These are phyloP conservation scores for Gymnocephalus cernua DNA, from an alignment of 2,113 vertebrate species.

Conservation along the genomic window DNA sequence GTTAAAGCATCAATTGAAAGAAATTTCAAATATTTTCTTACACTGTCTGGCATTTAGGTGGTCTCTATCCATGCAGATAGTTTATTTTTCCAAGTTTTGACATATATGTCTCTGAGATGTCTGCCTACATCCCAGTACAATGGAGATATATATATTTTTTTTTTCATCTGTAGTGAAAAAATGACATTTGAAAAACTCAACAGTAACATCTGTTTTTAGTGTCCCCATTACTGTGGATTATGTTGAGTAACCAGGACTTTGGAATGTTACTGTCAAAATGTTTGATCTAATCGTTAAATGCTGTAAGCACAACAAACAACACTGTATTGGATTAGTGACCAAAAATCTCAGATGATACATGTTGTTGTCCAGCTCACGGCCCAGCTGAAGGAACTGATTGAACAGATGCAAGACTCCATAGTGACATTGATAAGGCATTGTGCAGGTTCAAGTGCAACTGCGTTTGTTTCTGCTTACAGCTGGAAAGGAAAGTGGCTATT, in stretches of 20 bases:
- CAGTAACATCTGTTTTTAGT: neutral
- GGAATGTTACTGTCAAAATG: neutral
- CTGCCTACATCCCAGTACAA: too few relatives aligned
- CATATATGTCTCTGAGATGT: neutral
- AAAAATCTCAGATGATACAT: neutral
- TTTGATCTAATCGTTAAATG: neutral
- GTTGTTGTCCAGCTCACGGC: neutral
- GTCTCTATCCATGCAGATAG: neutral
- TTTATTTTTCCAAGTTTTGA: neutral
- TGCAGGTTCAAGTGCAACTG: constrained; percentile 80
- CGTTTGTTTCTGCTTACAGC: constrained; percentile 67
- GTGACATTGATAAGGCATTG: constrained; percentile 52
- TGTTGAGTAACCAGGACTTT: neutral
- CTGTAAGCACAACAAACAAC: neutral
- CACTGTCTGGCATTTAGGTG: neutral
- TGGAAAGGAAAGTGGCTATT: constrained; percentile 56
- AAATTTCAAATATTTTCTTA: neutral
- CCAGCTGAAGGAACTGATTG: neutral
- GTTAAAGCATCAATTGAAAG: neutral
- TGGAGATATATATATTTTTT: neutral
- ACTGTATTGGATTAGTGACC: neutral
- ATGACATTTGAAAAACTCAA: neutral
- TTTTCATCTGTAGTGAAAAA: neutral
- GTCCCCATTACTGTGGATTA: neutral
- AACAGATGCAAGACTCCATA: constrained; percentile 34